Percentiles rank a stretch among this genome's conserved stretches.
Evolutionary conservation across 2,797 vertebrate species (phyloP).

Genomic region (Hoplostethus mediterraneus): DNA sequence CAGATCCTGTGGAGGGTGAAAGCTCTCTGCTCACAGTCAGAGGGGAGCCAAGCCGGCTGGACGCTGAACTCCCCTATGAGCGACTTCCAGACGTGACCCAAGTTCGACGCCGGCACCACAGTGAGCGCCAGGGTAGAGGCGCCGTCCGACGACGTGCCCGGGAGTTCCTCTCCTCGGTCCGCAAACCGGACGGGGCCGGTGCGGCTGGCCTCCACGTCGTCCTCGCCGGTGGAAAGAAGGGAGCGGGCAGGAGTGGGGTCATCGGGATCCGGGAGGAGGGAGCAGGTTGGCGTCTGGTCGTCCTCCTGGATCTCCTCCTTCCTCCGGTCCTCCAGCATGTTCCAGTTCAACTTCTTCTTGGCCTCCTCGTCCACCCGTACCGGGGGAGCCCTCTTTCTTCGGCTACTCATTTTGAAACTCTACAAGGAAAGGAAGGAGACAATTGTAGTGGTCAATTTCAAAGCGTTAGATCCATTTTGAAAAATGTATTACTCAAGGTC

Average conservation of each 20-base stretch:
- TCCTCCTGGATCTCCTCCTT: constrained; percentile 75
- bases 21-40: constrained; percentile 71
- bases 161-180: constrained; percentile 73
- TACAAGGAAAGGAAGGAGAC: constrained; percentile 5
- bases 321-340: constrained; percentile 93
- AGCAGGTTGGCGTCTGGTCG: constrained; percentile 63
- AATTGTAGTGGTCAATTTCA: constrained; percentile 3
- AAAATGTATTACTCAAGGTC: neutral
- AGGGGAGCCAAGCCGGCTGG: constrained; percentile 69
- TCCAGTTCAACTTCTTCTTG: constrained; percentile 91
- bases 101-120: constrained; percentile 73
- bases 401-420: constrained; percentile 88
- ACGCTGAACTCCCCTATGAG: constrained; percentile 91
- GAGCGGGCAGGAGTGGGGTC: constrained; percentile 25
- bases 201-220: constrained; percentile 59
- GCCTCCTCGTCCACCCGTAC: constrained; percentile 90
- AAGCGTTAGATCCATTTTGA: too few species aligned
- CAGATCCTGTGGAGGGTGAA: constrained; percentile 86
- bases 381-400: constrained; percentile 91
- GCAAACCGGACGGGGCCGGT: constrained; percentile 26
- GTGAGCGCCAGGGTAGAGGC: constrained; percentile 74
- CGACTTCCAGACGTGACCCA: constrained; percentile 86
- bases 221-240: constrained; percentile 56
- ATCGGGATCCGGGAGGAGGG: constrained; percentile 37
- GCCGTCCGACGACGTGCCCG: constrained; percentile 63